A percentile compares a stretch with the other conserved stretches of the same genome.
Evolutionary conservation across 2,113 vertebrate species (phyloP).

Genomic region (Puntigrus tetrazona): DNA sequence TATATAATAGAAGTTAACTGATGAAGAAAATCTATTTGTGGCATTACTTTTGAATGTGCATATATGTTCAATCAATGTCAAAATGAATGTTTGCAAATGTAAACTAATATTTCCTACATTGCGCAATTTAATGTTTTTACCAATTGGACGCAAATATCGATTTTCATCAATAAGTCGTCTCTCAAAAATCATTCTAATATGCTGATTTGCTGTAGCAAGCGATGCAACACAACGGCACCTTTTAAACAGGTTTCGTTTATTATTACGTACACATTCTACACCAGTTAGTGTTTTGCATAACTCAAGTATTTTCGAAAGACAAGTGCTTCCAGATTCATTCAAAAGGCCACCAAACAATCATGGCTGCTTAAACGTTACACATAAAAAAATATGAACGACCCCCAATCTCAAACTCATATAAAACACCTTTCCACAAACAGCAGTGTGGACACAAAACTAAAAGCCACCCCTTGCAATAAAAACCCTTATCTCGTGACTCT

Average conservation of each 20-base stretch:
- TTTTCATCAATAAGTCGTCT: no score
- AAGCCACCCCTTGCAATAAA: neutral
- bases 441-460: neutral
- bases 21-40: no score
- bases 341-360: slow-evolving; percentile 3
- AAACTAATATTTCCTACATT: no score
- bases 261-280: slow-evolving; percentile 38
- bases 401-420: slow-evolving; percentile 16
- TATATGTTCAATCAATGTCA: no score
- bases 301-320: slow-evolving; percentile 36
- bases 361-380: neutral
- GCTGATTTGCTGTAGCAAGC: neutral
- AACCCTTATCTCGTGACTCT: neutral
- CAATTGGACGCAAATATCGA: no score
- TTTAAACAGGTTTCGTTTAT: slow-evolving; percentile 35
- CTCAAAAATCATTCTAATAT: neutral
- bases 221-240: slow-evolving; percentile 4
- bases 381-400: slow-evolving; percentile 27
- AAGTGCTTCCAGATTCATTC: slow-evolving; percentile 24
- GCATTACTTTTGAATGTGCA: no score
- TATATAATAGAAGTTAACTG: no score
- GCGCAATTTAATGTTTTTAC: no score
- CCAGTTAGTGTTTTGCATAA: slow-evolving; percentile 49
- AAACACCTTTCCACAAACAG: neutral
- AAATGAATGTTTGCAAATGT: no score